Base-by-base conservation (phyloP, 2,797 vertebrate genomes). In the Odontamblyopus rebecca region DNA sequence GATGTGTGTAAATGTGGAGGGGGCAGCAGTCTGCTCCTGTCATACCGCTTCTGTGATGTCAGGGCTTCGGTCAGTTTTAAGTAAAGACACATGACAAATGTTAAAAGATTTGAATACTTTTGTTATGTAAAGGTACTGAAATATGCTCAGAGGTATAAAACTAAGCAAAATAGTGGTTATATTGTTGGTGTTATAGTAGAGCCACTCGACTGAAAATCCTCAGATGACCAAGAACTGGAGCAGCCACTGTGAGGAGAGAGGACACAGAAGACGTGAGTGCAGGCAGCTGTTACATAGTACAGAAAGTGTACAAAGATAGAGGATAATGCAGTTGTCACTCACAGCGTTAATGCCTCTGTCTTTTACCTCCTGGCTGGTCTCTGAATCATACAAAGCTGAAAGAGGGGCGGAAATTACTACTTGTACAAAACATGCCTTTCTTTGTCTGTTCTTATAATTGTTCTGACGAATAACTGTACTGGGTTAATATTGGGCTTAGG, bases 341-440 rank as follows among this genome's bases (percentile, higher is more conserved):
- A 95, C 94, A 76, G 83, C 50, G 48, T 94, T 91, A 82, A 94
- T 92, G 3, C 92, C 93, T 82, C 80, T 87, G 78, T 86, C 79
- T 82, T 93, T 95, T 76, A 94, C 88, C 77, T 92, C 93, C 12
- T 69, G 76, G 62, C 85, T 94, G 81, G 60, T 89, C 83, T 94
- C 92, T 66, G 84, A 87, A 71, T 94, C 89, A 75, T 87, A 93
- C 71, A 95, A 75, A 67, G 87, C 94, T 95, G 83, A 65, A 54
- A 70, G 32, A 72, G 61, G 8, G n/a, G 48, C 81, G 53, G 61
- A 75, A 75, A 82, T 77, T 8, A 73, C 35, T 2, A 12, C 16
- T 38, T 70, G 15, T 67, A 23, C 27, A 78, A 23, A 29, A 18
- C 59, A 30, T 61, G n/a, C 3, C 6, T 60, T 30, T 60, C 16